Base-by-base conservation (phyloP, 2,797 vertebrate species). In the Dryobates pubescens region DNA sequence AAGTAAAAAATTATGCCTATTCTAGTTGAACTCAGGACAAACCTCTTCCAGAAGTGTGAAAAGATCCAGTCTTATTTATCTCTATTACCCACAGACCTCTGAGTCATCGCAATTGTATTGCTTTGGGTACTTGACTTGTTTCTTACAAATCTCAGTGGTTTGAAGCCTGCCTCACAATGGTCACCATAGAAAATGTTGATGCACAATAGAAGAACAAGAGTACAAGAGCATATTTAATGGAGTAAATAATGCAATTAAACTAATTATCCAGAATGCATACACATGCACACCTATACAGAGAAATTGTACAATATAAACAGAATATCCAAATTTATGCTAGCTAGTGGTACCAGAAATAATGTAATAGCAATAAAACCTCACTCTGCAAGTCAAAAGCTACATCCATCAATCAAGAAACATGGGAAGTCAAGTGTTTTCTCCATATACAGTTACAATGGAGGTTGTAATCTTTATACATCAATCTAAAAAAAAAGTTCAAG, bases 221-320 rank as follows among this genome's bases (percentile, higher is more conserved):
- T 68, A 62, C 4, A 84, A 59, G 17, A 30, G 2, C 9, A 27
- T 54, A 76, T 32, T 57, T 57, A 38, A 27, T 51, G 4, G 13
- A 64, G 70, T 26, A 70, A 80, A 71, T 22, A 77, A 43, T 38
- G 4, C 29, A 64, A n/a, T n/a, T 3, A 75, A 85, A 62, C 2
- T 11, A 27, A 17, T 13, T 67, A 73, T 56, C 7, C 11, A 56
- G 10, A 6, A 64, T 4, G 54, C 20, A 41, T 7, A 23, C 30
- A 24, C 14, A 32, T 9, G 30, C 0, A 0, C 9, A 69, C 3
- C 22, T 23, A 27, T 11, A 36, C 13, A n/a, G 3, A 64, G 16
- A 47, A 82, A 8, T 3, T 51, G 19, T 10, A 24, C 17, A 47
- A 57, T 9, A 61, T 62, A 78, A 30, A 16, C 41, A 43, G 41